A percentile compares a stretch with the other conserved stretches of the same genome.
phyloP scores from a whole-genome alignment of 92 coral and sea anemone genomes.

The Umimayanthus chanpuru region DNA sequence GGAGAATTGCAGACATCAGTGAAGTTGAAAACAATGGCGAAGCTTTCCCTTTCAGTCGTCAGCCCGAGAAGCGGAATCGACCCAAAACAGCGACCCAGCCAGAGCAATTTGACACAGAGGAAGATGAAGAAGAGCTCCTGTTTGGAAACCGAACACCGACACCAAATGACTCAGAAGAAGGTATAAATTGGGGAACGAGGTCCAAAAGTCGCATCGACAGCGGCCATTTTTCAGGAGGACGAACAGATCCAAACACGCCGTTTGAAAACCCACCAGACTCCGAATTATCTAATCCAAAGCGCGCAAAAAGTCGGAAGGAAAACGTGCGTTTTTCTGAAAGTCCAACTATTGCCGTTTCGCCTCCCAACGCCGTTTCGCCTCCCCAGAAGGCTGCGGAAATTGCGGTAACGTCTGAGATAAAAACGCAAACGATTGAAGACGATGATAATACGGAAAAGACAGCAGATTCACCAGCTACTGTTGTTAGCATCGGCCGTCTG shows the following conservation, averaged over 20 bases:
- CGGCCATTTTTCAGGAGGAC: conserved; percentile 32
- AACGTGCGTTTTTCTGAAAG: conserved; percentile 29
- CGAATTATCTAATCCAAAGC: conserved; percentile 1
- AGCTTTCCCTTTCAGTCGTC: neutral
- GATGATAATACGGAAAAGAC: neutral
- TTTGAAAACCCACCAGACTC: conserved; percentile 17
- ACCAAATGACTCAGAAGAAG: conserved; percentile 5
- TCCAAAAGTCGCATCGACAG: conserved; percentile 35
- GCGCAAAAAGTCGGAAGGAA: conserved; percentile 22
- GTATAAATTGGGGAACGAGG: neutral
- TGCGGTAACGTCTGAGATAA: neutral
- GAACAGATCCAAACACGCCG: conserved; percentile 27
- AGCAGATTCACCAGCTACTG: neutral
- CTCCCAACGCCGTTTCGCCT: neutral
- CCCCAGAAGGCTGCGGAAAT: neutral
- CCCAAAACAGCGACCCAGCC: neutral
- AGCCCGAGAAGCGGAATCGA: neutral
- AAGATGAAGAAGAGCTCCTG: conserved; percentile 28
- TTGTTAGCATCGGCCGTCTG: neutral
- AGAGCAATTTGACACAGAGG: conserved; percentile 27
- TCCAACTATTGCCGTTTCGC: neutral
- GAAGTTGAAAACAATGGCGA: neutral
- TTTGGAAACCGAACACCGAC: conserved; percentile 31
- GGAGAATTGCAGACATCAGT: conserved; percentile 6
- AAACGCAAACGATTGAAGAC: neutral